Evolutionary conservation across 1,140 invertebrate genomes (phyloP).

Genomic region (Nasonia giraulti): DNA sequence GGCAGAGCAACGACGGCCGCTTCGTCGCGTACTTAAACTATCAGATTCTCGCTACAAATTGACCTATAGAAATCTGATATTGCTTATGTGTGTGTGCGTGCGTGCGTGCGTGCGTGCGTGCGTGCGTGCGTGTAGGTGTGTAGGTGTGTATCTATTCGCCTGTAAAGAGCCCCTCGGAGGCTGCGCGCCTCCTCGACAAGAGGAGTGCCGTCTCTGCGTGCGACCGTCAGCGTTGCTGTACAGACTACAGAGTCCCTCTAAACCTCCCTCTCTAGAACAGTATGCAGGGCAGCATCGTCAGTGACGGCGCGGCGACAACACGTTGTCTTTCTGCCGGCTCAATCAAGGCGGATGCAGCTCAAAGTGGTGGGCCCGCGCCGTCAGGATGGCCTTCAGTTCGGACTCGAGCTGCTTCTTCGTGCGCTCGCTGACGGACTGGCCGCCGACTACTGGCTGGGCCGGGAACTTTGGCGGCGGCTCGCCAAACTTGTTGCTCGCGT

Average conservation of each 20-base stretch:
- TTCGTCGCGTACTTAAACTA: conserved; percentile 47
- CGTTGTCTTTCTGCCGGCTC: too few relatives aligned
- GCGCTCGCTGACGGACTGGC: conserved; percentile 47
- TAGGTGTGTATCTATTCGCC: background rate
- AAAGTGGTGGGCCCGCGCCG: conserved; percentile 71
- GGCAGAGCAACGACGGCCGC: background rate
- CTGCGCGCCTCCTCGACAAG: conserved; percentile 49
- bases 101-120: too few relatives aligned
- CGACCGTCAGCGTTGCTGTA: conserved; percentile 18
- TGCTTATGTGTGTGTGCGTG: conserved; percentile 66
- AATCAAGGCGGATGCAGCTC: conserved; percentile 73
- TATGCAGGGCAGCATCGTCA: too few relatives aligned
- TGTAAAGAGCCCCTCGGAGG: conserved; percentile 72
- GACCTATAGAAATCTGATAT: conserved; percentile 74
- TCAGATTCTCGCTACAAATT: conserved; percentile 70
- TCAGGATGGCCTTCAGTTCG: conserved; percentile 72
- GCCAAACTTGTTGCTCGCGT: conserved; percentile 55
- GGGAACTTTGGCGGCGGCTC: conserved; percentile 66
- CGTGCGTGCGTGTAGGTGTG: too few relatives aligned
- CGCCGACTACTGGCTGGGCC: conserved; percentile 68
- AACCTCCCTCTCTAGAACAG: too few relatives aligned
- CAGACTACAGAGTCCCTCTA: too few relatives aligned
- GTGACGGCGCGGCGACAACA: too few relatives aligned
- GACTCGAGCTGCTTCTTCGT: conserved; percentile 66
- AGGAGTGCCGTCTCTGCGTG: background rate